These are phyloP conservation scores for Neogobius melanostomus DNA, from an alignment of 2,113 vertebrate genomes.

Conservation along the genomic window DNA sequence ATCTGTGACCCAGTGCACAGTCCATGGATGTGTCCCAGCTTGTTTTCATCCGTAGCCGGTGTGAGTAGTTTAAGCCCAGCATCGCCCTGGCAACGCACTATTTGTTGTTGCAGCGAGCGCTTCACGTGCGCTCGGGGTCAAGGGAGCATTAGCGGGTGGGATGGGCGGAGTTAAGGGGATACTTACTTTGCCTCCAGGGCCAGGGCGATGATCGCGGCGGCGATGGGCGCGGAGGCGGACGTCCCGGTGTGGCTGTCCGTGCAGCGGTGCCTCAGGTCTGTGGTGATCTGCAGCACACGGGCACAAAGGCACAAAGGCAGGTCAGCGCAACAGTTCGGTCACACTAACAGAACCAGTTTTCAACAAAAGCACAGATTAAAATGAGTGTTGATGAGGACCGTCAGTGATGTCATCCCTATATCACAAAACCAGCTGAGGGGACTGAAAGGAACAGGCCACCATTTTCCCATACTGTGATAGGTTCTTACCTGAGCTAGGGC, in stretches of 20 bases:
- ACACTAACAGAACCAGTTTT: no score
- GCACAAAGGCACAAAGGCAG: no score
- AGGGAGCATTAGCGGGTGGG: constrained; percentile 36
- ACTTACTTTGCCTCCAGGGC: constrained; percentile 99
- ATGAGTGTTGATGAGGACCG: no score
- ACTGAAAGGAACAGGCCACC: no score
- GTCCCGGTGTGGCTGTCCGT: constrained; percentile 99
- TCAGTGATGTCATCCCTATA: no score
- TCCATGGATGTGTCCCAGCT: no score
- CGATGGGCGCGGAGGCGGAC: constrained; percentile 97
- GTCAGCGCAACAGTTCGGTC: no score
- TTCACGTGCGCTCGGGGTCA: constrained; percentile 27
- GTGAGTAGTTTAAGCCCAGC: neutral
- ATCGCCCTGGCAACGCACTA: neutral
- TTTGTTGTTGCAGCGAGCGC: constrained; percentile 6
- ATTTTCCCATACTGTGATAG: no score
- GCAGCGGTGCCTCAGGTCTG: constrained; percentile 95
- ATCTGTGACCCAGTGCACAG: neutral
- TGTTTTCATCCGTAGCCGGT: neutral
- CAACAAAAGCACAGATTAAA: no score
- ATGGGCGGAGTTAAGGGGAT: constrained; percentile 51
- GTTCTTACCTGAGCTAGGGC: no score
- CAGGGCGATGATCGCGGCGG: constrained; percentile 96
- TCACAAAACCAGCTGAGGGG: no score
- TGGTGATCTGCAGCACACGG: constrained; percentile 85